A percentile compares a stretch with the other conserved stretches of the same genome.
phyloP scores from a whole-genome alignment of 1,140 invertebrate species.

The Conus betulinus region DNA sequence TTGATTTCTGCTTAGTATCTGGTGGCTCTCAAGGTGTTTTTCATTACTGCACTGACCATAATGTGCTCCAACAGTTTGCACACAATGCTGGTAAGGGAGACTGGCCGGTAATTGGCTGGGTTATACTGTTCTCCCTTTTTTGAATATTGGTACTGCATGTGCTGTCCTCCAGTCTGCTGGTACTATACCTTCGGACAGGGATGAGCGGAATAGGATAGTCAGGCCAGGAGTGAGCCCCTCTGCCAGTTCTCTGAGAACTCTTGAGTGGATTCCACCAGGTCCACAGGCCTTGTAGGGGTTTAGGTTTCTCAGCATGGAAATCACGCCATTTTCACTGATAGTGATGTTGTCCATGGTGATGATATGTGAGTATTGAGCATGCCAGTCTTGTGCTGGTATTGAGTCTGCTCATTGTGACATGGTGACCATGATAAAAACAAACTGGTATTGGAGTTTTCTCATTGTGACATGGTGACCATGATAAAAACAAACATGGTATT shows the following conservation, averaged over 20 bases:
- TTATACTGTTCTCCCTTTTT: neutral
- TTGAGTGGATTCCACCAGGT: neutral
- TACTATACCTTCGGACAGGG: no score
- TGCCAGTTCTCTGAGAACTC: neutral
- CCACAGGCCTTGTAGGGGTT: neutral
- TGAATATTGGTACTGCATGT: conserved; percentile 6
- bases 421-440: no score
- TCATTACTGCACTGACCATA: neutral
- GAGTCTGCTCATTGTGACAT: no score
- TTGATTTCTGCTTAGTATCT: no score
- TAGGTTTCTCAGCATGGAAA: neutral
- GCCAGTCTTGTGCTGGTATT: neutral
- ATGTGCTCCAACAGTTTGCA: neutral
- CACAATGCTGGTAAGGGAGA: neutral
- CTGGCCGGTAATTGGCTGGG: neutral
- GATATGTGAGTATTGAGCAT: neutral
- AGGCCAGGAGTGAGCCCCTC: neutral
- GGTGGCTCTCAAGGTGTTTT: neutral
- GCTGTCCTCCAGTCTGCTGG: neutral
- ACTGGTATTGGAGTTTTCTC: no score
- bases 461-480: no score
- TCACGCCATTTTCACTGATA: neutral
- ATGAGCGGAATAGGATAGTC: neutral
- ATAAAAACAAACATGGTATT: no score
- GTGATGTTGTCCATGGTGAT: neutral